Percentiles rank a stretch among this genome's conserved stretches.
phyloP scores from a whole-genome alignment of 2,113 vertebrate genomes.

The Xyliphius kryptos region DNA sequence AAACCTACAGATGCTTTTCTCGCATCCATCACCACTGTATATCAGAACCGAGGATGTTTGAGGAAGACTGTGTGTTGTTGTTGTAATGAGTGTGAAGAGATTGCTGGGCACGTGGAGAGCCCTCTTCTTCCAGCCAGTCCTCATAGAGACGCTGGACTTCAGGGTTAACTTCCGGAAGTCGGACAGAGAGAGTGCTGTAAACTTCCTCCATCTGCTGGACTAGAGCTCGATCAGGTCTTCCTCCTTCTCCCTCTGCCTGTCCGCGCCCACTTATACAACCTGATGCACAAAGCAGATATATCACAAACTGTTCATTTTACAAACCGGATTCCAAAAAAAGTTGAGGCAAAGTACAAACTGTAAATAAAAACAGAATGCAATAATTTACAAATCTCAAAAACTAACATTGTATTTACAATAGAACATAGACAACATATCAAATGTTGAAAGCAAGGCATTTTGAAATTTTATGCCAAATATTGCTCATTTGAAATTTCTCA shows the following conservation, averaged over 20 bases:
- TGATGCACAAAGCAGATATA: no score
- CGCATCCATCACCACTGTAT: conserved; percentile 64
- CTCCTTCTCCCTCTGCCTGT: conserved; percentile 65
- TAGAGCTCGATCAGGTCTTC: conserved; percentile 70
- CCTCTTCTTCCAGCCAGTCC: conserved; percentile 83
- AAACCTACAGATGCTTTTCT: conserved; percentile 1
- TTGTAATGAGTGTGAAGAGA: conserved; percentile 75
- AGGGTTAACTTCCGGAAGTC: conserved; percentile 69
- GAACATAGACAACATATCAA: no score
- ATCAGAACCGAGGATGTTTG: conserved; percentile 52
- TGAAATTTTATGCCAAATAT: no score
- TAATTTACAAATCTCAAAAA: no score
- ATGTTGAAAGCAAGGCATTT: no score
- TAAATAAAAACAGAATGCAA: no score
- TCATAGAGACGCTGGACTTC: conserved; percentile 75
- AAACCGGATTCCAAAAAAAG: no score
- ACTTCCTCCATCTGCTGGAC: conserved; percentile 83
- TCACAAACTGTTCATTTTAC: no score
- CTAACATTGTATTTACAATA: no score
- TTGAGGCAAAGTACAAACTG: no score
- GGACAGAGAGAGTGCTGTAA: conserved; percentile 72
- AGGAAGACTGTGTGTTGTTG: conserved; percentile 36
- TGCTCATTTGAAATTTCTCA: no score
- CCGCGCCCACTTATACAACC: conserved; percentile 85
- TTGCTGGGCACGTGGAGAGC: conserved; percentile 64